Evolutionary conservation across 2,888 invertebrate species (phyloP).

Genomic region (Sclerodermus sp.): DNA sequence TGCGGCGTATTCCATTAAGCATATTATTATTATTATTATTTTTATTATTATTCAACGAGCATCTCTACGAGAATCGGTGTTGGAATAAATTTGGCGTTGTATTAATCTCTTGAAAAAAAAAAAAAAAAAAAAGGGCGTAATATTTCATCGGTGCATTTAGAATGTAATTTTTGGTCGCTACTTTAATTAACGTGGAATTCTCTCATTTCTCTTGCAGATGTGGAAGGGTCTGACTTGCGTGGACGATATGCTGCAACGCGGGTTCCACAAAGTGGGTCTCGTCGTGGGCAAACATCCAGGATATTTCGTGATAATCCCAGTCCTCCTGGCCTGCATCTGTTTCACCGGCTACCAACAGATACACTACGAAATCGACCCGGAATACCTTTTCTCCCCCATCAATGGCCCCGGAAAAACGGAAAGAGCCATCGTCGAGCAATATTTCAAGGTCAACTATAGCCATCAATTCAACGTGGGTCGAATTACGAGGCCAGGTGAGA

Average conservation of each 20-base stretch:
- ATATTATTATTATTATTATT: too few species aligned
- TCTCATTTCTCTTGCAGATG: constrained; percentile 69
- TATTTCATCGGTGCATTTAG: too few species aligned
- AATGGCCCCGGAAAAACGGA: constrained; percentile 84
- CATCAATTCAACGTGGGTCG: constrained; percentile 83
- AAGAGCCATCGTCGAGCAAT: constrained; percentile 77
- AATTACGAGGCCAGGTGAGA: constrained; percentile 84
- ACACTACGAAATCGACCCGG: constrained; percentile 89
- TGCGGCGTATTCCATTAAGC: too few species aligned
- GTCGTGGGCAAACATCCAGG: constrained; percentile 81
- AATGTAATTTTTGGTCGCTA: too few species aligned
- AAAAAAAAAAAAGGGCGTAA: too few species aligned
- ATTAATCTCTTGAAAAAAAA: too few species aligned
- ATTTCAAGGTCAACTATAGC: constrained; percentile 87
- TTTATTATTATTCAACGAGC: too few species aligned
- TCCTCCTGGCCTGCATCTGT: constrained; percentile 77
- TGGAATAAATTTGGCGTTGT: too few species aligned
- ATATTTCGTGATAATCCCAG: constrained; percentile 86
- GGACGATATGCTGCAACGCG: constrained; percentile 76
- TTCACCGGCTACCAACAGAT: constrained; percentile 86
- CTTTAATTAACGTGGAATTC: too few species aligned
- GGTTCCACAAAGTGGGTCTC: constrained; percentile 80
- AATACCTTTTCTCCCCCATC: constrained; percentile 88
- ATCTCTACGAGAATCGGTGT: too few species aligned
- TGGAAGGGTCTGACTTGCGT: constrained; percentile 73